phyloP scores from a whole-genome alignment of 1,140 invertebrate species.

The Argopecten irradians region DNA sequence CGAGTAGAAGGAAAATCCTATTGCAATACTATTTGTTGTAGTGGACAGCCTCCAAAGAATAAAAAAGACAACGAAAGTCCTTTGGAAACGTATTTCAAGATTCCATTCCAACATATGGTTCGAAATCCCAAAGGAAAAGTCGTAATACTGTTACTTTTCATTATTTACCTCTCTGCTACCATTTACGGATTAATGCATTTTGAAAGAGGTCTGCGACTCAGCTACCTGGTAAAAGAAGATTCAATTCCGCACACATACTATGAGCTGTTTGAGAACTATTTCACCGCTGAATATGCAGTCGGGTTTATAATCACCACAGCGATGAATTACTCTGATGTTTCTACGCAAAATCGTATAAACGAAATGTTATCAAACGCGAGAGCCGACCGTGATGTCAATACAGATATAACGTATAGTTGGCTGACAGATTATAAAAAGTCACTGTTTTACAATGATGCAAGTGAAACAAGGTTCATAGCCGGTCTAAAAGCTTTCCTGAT shows the following conservation, averaged over 20 bases:
- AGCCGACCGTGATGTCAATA: not conserved
- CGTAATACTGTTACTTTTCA: constrained; percentile 34
- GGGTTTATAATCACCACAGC: not conserved
- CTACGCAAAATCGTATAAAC: not conserved
- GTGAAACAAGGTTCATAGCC: not conserved
- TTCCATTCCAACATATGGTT: constrained; percentile 42
- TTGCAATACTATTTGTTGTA: constrained; percentile 33
- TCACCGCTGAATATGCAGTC: not conserved
- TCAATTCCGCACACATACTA: constrained; percentile 40
- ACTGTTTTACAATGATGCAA: not conserved
- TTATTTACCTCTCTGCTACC: constrained; percentile 34
- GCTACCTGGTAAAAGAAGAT: constrained; percentile 28
- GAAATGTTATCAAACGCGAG: not conserved
- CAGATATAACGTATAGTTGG: not conserved
- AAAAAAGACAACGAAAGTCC: constrained; percentile 41
- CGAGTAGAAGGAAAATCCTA: not conserved
- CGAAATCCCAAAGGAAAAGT: constrained; percentile 27
- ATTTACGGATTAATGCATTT: constrained; percentile 42
- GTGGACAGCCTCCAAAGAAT: constrained; percentile 30
- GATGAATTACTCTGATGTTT: not conserved
- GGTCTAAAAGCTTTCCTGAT: constrained; percentile 77
- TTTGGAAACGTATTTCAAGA: constrained; percentile 40
- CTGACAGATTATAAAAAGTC: not conserved
- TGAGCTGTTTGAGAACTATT: not conserved
- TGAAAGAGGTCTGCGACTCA: constrained; percentile 35